These are phyloP conservation scores for Helleia helle DNA, from an alignment of 2,888 invertebrate genomes.

Conservation along the genomic window DNA sequence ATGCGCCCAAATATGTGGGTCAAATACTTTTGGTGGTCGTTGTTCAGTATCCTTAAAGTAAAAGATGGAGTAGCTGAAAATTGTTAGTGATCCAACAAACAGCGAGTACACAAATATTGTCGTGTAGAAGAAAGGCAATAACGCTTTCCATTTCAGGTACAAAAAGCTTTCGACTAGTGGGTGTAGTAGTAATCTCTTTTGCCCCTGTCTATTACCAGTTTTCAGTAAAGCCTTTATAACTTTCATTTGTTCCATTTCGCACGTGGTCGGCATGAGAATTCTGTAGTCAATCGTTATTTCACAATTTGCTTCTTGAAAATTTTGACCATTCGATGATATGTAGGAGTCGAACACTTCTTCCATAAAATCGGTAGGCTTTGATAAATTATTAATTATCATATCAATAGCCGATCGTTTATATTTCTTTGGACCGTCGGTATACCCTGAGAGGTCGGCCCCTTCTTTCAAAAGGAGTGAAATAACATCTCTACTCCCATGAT, in stretches of 20 bases:
- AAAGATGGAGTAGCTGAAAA: slow-evolving; percentile 59
- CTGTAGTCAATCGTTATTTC: slow-evolving; percentile 66
- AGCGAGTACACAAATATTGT: slow-evolving; percentile 62
- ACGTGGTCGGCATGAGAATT: slow-evolving; percentile 53
- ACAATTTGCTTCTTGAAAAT: slow-evolving; percentile 50
- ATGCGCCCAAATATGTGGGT: slow-evolving; percentile 46
- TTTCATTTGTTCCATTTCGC: slow-evolving; percentile 69
- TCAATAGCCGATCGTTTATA: slow-evolving; percentile 61
- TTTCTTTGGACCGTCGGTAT: slow-evolving; percentile 52
- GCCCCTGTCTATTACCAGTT: slow-evolving; percentile 63
- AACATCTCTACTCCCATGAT: slow-evolving; percentile 74
- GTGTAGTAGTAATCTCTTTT: slow-evolving; percentile 65
- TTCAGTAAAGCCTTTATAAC: slow-evolving; percentile 69
- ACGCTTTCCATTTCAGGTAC: slow-evolving; percentile 70
- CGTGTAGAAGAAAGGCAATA: slow-evolving; percentile 68
- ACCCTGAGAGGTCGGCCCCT: slow-evolving; percentile 59
- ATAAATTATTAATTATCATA: slow-evolving; percentile 63
- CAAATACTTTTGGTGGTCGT: slow-evolving; percentile 35
- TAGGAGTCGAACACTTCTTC: slow-evolving; percentile 68
- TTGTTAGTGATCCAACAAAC: slow-evolving; percentile 64
- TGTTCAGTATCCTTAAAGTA: slow-evolving; percentile 53
- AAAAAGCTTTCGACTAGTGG: slow-evolving; percentile 74
- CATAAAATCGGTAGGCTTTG: slow-evolving; percentile 68
- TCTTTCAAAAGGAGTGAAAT: slow-evolving; percentile 52
- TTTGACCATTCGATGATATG: slow-evolving; percentile 57